A percentile compares a stretch with the other conserved stretches of the same genome.
Evolutionary conservation across 2,888 invertebrate genomes (phyloP).

Genomic region (Panopea generosa): DNA sequence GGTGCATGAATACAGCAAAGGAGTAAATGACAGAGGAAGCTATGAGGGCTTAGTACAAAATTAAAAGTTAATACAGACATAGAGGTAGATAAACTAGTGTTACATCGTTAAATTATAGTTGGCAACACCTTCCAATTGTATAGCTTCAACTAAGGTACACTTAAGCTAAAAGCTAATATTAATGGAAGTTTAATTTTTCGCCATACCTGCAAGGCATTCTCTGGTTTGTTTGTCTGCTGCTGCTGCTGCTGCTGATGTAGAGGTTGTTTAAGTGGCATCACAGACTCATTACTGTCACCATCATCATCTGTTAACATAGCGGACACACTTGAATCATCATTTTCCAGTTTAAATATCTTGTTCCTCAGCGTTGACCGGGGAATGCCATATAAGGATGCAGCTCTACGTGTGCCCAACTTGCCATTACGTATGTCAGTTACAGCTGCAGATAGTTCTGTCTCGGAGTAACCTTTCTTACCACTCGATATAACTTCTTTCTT

Average conservation of each 20-base stretch:
- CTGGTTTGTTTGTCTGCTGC: not conserved
- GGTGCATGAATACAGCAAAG: no score
- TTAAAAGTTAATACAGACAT: no score
- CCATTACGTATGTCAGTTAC: conserved; percentile 97
- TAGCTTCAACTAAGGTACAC: no score
- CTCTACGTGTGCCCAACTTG: conserved; percentile 95
- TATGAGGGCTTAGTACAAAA: no score
- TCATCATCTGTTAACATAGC: conserved; percentile 25
- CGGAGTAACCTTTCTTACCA: conserved; percentile 90
- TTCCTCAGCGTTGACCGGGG: conserved; percentile 98
- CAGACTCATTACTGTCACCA: conserved; percentile 32
- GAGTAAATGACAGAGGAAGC: no score
- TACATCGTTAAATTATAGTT: no score
- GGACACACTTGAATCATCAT: conserved; percentile 50
- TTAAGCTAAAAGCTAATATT: no score
- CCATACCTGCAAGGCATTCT: conserved; percentile 10
- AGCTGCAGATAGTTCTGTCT: conserved; percentile 97
- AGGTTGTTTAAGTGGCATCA: not conserved
- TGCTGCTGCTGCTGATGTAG: not conserved
- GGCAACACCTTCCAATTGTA: no score
- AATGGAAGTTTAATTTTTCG: no score
- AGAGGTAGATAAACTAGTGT: no score
- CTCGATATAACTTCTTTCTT: conserved; percentile 2
- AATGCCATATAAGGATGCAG: conserved; percentile 98
- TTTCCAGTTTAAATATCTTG: conserved; percentile 89